Percentiles rank a stretch among this genome's conserved stretches.
These are phyloP conservation scores for Dastarcus helophoroides DNA, from an alignment of 2,888 invertebrate genomes.

Conservation along the genomic window DNA sequence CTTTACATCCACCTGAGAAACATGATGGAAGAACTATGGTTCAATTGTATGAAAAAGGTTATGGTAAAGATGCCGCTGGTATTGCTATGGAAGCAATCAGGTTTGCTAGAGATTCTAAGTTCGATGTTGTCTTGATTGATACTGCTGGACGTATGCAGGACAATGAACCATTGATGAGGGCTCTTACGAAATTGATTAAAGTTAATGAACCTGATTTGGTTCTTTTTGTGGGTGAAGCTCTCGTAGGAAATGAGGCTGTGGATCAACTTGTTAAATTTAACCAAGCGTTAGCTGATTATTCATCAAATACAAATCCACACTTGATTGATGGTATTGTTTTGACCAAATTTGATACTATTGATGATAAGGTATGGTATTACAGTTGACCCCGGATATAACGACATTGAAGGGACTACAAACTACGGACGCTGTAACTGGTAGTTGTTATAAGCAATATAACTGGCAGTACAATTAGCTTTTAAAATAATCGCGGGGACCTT, in stretches of 20 bases:
- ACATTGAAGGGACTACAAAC: no score
- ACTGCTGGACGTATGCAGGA: slow-evolving; percentile 99
- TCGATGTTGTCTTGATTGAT: slow-evolving; percentile 94
- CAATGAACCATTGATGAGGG: slow-evolving; percentile 97
- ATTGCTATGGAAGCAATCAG: slow-evolving; percentile 96
- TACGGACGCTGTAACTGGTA: no score
- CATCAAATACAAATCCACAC: slow-evolving; percentile 64
- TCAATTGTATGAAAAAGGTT: slow-evolving; percentile 94
- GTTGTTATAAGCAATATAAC: no score
- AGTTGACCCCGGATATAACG: no score
- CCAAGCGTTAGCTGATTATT: slow-evolving; percentile 90
- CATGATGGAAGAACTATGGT: slow-evolving; percentile 72
- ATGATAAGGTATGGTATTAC: slow-evolving; percentile 86
- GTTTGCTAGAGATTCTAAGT: slow-evolving; percentile 65
- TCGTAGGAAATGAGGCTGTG: slow-evolving; percentile 99
- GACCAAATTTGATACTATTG: slow-evolving; percentile 99
- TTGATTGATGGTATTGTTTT: slow-evolving; percentile 98
- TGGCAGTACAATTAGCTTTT: no score
- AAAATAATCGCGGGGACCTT: no score
- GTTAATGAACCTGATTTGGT: slow-evolving; percentile 97
- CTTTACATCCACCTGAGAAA: slow-evolving; percentile 71
- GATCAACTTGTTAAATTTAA: slow-evolving; percentile 99
- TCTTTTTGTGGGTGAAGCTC: slow-evolving; percentile 97
- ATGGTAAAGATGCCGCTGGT: slow-evolving; percentile 97
- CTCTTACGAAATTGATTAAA: slow-evolving; percentile 92